Conservation (phyloP, 2,888 invertebrate genomes). For the Micoletzkya japonica region DNA sequence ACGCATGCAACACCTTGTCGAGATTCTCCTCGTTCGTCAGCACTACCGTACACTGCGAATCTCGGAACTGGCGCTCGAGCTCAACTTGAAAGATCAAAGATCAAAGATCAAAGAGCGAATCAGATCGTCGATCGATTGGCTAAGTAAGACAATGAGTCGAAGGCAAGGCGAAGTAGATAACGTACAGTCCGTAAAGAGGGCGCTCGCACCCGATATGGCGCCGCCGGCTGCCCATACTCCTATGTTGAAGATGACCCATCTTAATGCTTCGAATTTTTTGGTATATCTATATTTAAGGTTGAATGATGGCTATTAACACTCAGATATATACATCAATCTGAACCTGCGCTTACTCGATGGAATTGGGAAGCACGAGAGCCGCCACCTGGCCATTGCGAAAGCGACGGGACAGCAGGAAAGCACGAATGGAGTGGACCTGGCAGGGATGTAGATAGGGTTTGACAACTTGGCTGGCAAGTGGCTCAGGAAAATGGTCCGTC, state of each 20-base stretch:
- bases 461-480: background rate
- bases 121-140: background rate
- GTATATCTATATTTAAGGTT: background rate
- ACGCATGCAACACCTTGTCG: constrained; percentile 36
- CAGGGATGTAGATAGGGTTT: too few species aligned
- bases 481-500: background rate
- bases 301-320: background rate
- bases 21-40: constrained; percentile 43
- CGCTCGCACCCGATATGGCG: constrained; percentile 53
- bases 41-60: constrained; percentile 38
- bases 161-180: background rate
- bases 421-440: constrained; percentile 4
- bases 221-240: constrained; percentile 39
- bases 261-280: background rate
- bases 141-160: background rate
- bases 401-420: constrained; percentile 25
- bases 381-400: constrained; percentile 38
- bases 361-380: constrained; percentile 38
- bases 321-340: background rate
- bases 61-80: constrained; percentile 42
- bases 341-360: constrained; percentile 31
- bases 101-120: background rate
- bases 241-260: constrained; percentile 11
- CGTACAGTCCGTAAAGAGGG: constrained; percentile 53
- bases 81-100: constrained; percentile 34